A percentile compares a stretch with the other conserved stretches of the same genome.
Evolutionary conservation across 2,113 vertebrate genomes (phyloP).

Genomic region (Bubalus kerabau): DNA sequence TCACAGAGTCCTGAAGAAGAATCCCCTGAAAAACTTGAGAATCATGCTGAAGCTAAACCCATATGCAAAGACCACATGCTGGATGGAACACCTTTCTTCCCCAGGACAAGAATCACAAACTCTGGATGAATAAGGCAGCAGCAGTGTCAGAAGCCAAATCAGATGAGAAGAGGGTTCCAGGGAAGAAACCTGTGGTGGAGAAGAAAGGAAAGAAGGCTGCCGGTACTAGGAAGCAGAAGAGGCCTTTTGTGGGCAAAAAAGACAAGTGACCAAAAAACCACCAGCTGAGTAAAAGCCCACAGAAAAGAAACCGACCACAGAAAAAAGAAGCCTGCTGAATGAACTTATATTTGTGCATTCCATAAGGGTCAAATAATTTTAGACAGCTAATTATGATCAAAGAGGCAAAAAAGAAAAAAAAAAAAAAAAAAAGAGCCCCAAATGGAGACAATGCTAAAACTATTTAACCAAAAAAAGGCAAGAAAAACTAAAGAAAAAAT

Average conservation of each 20-base stretch:
- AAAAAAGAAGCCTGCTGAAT: constrained; percentile 58
- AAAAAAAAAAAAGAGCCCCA: neutral
- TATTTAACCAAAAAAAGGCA: neutral
- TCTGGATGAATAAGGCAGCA: constrained; percentile 72
- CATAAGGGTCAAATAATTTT: neutral
- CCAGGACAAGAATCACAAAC: constrained; percentile 84
- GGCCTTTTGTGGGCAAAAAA: constrained; percentile 40
- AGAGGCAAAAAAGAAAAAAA: neutral
- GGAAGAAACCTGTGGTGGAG: constrained; percentile 28
- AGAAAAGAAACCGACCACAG: constrained; percentile 19
- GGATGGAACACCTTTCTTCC: constrained; percentile 91
- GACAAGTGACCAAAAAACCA: constrained; percentile 27
- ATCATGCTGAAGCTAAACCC: constrained; percentile 97
- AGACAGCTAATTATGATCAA: neutral
- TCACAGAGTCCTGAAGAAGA: constrained; percentile 96
- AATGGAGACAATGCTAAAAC: neutral
- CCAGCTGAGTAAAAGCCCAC: constrained; percentile 15
- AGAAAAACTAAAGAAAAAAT: neutral
- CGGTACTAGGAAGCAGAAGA: constrained; percentile 16
- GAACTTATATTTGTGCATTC: neutral
- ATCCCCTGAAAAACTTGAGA: constrained; percentile 95
- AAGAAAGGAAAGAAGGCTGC: constrained; percentile 54
- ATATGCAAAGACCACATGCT: constrained; percentile 92
- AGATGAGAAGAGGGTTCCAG: neutral
- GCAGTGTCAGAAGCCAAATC: neutral